A percentile compares a stretch with the other conserved stretches of the same genome.
Conservation (phyloP, 2,888 invertebrate species). For the Cephus pulcher region DNA sequence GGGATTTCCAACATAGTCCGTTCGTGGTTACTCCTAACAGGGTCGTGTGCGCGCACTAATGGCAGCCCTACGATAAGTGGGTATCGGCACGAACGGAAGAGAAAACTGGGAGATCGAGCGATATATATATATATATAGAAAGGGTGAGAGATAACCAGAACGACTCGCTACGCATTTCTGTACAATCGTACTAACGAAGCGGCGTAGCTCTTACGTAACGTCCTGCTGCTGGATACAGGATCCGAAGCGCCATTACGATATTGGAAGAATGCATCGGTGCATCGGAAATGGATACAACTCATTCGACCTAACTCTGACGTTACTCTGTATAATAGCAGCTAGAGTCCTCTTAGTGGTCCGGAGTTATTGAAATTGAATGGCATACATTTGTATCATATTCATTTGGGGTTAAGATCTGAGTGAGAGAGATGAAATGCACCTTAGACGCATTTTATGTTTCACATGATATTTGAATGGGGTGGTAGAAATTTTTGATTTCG, state of each 20-base stretch:
- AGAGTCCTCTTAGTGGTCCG: neutral
- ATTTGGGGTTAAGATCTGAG: neutral
- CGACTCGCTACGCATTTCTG: neutral
- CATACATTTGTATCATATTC: neutral
- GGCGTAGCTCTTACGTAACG: neutral
- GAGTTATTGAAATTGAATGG: neutral
- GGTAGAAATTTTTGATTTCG: neutral
- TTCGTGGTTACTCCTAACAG: neutral
- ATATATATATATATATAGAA: neutral
- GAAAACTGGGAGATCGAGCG: neutral
- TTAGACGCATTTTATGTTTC: neutral
- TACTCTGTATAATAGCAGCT: neutral
- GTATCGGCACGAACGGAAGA: constrained; percentile 1
- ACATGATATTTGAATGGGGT: neutral
- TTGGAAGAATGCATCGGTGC: neutral
- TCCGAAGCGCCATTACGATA: neutral
- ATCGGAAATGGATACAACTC: neutral
- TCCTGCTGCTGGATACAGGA: neutral
- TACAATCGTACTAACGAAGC: neutral
- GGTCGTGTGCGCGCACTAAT: neutral
- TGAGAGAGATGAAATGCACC: neutral
- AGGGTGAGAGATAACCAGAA: neutral
- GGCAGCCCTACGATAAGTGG: constrained; percentile 1
- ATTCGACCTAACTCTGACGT: neutral
- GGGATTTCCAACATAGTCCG: neutral